Evolutionary conservation across 2,888 invertebrate genomes (phyloP).

Genomic region (Pseudanteris insignis): DNA sequence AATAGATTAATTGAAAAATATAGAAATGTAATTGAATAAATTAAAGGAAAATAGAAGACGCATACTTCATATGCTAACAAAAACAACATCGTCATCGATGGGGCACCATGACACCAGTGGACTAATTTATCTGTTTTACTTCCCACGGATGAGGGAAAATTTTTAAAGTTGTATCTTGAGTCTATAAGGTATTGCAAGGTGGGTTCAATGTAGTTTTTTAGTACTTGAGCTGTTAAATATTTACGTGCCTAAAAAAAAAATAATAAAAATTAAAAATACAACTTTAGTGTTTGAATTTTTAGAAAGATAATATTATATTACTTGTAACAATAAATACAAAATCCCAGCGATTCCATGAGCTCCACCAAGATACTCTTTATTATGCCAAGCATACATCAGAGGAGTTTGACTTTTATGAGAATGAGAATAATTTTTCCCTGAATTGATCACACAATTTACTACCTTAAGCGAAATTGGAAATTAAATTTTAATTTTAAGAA

Average conservation of each 20-base stretch:
- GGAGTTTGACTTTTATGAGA: constrained; percentile 71
- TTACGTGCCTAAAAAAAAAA: constrained; percentile 67
- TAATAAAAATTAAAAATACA: too few species aligned
- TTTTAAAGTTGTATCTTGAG: constrained; percentile 72
- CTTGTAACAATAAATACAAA: constrained; percentile 82
- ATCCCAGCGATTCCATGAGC: constrained; percentile 92
- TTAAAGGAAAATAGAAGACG: neutral
- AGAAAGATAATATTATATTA: constrained; percentile 62
- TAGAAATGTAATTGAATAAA: neutral
- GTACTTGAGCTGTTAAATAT: constrained; percentile 70
- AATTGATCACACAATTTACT: constrained; percentile 70
- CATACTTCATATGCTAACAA: constrained; percentile 74
- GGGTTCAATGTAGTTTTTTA: constrained; percentile 71
- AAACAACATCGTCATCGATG: constrained; percentile 82
- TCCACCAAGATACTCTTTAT: constrained; percentile 85
- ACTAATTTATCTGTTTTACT: constrained; percentile 78
- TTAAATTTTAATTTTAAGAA: neutral
- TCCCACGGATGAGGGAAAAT: constrained; percentile 81
- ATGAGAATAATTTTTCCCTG: constrained; percentile 73
- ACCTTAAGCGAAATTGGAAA: constrained; percentile 68
- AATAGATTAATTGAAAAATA: neutral
- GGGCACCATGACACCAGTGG: constrained; percentile 96
- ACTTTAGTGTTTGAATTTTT: too few species aligned
- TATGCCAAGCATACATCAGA: constrained; percentile 88
- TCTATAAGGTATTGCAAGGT: constrained; percentile 73